Evolutionary conservation across 2,888 invertebrate species (phyloP).

Genomic region (Colostygia pectinataria): DNA sequence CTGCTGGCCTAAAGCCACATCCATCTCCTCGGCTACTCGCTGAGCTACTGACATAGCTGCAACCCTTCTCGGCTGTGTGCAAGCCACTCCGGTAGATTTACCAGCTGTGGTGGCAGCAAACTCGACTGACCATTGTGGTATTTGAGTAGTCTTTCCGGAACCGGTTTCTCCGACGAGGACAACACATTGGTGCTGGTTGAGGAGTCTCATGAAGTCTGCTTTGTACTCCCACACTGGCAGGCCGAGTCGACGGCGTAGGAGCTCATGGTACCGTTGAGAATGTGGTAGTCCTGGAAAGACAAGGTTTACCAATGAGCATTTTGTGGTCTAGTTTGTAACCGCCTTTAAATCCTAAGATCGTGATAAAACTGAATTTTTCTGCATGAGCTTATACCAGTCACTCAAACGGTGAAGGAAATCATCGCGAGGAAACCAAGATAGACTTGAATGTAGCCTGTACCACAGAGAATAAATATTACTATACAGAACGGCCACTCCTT

Average conservation of each 20-base stretch:
- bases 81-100: slow-evolving; percentile 88
- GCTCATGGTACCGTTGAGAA: slow-evolving; percentile 94
- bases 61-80: slow-evolving; percentile 98
- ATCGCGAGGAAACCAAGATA: no score
- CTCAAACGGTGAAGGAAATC: no score
- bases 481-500: no score
- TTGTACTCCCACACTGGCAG: slow-evolving; percentile 99
- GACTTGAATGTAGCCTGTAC: no score
- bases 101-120: slow-evolving; percentile 66
- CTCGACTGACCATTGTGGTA: slow-evolving; percentile 88
- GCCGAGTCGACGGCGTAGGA: slow-evolving; percentile 93
- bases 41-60: slow-evolving; percentile 99
- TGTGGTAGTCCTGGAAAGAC: slow-evolving; percentile 86
- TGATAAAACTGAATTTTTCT: no score
- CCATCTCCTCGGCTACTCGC: slow-evolving; percentile 99
- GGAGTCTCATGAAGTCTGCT: slow-evolving; percentile 95
- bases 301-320: not conserved
- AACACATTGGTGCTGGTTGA: slow-evolving; percentile 96
- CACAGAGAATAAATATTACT: no score
- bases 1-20: slow-evolving; percentile 91
- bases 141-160: slow-evolving; percentile 99
- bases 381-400: no score
- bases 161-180: slow-evolving; percentile 99
- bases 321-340: not conserved
- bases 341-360: no score